phyloP scores from a whole-genome alignment of 2,888 invertebrate genomes.

The Clivina fossor region DNA sequence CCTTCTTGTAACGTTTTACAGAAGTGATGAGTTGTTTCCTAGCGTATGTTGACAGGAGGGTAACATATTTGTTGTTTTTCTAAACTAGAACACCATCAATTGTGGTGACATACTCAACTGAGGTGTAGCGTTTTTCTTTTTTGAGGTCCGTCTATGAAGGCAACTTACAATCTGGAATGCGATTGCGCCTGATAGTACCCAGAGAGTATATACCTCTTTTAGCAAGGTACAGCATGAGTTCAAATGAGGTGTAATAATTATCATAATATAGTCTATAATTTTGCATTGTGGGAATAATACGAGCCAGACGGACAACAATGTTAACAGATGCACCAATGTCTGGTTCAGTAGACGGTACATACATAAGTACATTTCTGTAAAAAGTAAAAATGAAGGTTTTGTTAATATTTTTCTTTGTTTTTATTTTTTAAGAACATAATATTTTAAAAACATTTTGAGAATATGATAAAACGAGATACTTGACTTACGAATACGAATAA shows the following conservation, averaged over 20 bases:
- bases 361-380: no score
- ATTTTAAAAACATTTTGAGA: no score
- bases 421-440: no score
- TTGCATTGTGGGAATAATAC: conserved; percentile 43
- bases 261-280: conserved; percentile 47
- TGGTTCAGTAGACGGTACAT: no score
- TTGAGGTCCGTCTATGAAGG: conserved; percentile 42
- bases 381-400: no score
- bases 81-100: conserved; percentile 39
- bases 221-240: conserved; percentile 41
- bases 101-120: no score
- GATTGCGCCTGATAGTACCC: conserved; percentile 44
- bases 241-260: conserved; percentile 45
- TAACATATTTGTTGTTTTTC: conserved; percentile 42
- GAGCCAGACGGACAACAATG: conserved; percentile 45
- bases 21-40: conserved; percentile 25
- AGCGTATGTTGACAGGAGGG: conserved; percentile 40
- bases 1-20: conserved; percentile 35
- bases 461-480: no score
- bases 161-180: conserved; percentile 46
- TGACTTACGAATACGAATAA: no score
- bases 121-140: conserved; percentile 40
- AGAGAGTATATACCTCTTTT: conserved; percentile 43
- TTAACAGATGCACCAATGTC: conserved; percentile 46
- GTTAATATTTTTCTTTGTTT: no score